Evolutionary conservation across 2,888 invertebrate genomes (phyloP).

Genomic region (Apotomis betuletana): DNA sequence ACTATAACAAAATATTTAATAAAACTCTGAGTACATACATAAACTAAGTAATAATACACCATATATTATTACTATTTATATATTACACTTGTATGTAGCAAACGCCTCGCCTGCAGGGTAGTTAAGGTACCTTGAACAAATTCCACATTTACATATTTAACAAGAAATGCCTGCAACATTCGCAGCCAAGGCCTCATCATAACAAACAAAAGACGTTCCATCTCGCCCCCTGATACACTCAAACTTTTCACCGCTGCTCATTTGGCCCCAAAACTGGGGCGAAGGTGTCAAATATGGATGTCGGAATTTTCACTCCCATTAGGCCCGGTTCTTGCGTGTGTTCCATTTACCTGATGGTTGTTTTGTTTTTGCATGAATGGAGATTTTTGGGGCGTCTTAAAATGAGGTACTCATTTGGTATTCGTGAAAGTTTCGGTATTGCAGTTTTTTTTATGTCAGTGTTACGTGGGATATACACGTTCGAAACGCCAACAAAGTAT

Average conservation of each 20-base stretch:
- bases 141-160: too few species aligned
- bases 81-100: too few species aligned
- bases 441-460: neutral
- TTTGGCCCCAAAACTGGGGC: constrained; percentile 8
- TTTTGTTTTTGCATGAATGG: constrained; percentile 42
- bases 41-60: too few species aligned
- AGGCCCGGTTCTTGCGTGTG: constrained; percentile 46
- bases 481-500: too few species aligned
- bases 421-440: neutral
- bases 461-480: neutral
- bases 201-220: too few species aligned
- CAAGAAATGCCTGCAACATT: too few species aligned
- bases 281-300: constrained; percentile 42
- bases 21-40: too few species aligned
- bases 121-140: too few species aligned
- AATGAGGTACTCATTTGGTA: constrained; percentile 10
- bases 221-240: constrained; percentile 9
- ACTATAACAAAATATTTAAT: too few species aligned
- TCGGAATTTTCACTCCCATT: constrained; percentile 44
- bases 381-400: constrained; percentile 26
- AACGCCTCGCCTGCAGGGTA: too few species aligned
- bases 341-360: constrained; percentile 61
- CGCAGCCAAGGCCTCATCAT: too few species aligned
- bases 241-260: constrained; percentile 27
- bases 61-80: too few species aligned